Evolutionary conservation across 2,888 invertebrate species (phyloP), one percentile per base, ranked within the genome.

Genomic region (Drosophila formosana): DNA sequence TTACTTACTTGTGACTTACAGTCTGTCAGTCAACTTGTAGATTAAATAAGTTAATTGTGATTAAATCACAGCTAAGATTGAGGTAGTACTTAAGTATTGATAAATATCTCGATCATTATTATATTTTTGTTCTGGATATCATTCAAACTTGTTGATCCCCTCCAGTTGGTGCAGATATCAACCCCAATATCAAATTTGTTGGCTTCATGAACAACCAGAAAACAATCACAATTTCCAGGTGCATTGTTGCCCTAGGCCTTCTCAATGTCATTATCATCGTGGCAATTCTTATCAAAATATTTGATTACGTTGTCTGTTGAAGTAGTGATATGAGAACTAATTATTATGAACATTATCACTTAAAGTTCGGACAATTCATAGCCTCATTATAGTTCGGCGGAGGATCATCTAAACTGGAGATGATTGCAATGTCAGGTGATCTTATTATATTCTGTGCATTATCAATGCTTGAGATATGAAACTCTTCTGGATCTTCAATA

Each of bases 31-130:
- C 32, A 4, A 25, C n/a, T 8, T 25, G n/a, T 6, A 7, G 13
- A 9, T 25, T 34, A 23, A 26, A 5, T 9, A 5, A 9, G 39
- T 56, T 56, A 45, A 34, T 56, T 56, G 25, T 3, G 3, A 32
- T 25, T 34, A 45, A 56, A 56, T 56, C 32, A 45, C 25, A 25
- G n/a, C 9, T 34, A 23, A 56, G 34, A 45, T 56, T 56, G 34
- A 34, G 34, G 32, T 34, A 56, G 55, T 56, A 45, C 55, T 45
- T 55, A 13, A 32, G n/a, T 32, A 55, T 34, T 55, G 32, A 55
- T 55, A 45, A 43, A 43, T 5, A 26, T 3, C 9, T 30, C 23
- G 23, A 23, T 18, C 18, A 18, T 18, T 18, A 18, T 18, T 18
- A 18, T 18, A 18, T 18, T 1, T 18, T 1, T 18, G 18, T 18